Base-by-base conservation (phyloP, 2,888 invertebrate genomes). In the Drosophila trichaetosa region DNA sequence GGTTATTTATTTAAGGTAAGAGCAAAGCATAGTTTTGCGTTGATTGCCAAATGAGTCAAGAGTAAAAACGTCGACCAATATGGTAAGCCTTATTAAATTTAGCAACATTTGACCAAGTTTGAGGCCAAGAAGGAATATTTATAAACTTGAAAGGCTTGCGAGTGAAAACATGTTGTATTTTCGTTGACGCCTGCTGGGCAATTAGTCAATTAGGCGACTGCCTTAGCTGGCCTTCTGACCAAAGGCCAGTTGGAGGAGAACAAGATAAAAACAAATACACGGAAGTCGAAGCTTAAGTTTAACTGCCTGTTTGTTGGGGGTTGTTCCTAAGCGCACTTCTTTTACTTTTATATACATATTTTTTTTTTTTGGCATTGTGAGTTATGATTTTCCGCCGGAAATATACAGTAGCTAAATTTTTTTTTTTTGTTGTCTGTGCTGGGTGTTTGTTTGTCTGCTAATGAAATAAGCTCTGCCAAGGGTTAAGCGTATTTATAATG, bases 341-440 rank as follows among this genome's bases (percentile, higher is more conserved):
- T 53, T 21, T 18, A 36, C 21, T 60, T 53, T 34, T 34, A 54
- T 58, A 11, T 33, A 4, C 10, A 8, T 7, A 1, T 57, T 46
- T 33, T 62, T 74, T 66, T 75, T 79, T 63, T 62, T 42, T 24
- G 59, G 42, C 70, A n/a, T 51, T 68, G 84, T 92, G 91, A 91
- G 80, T 92, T 91, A 91, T 91, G 91, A 91, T 91, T 90, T 92
- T 86, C 92, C 91, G 92, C 80, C 92, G 91, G 91, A 91, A 91
- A 83, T 87, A 87, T 82, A 88, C 90, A 80, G 69, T 79, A 79
- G 86, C 82, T 82, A 76, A 75, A 60, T 68, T 73, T 77, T 70
- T 71, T 62, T 52, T 65, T 29, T 48, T n/a, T n/a, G n/a, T n/a
- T 52, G 48, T 66, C 46, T 58, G 58, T 67, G 54, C 51, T 80